Evolutionary conservation across 2,888 invertebrate genomes (phyloP).

Genomic region (Vesta saturnalis): DNA sequence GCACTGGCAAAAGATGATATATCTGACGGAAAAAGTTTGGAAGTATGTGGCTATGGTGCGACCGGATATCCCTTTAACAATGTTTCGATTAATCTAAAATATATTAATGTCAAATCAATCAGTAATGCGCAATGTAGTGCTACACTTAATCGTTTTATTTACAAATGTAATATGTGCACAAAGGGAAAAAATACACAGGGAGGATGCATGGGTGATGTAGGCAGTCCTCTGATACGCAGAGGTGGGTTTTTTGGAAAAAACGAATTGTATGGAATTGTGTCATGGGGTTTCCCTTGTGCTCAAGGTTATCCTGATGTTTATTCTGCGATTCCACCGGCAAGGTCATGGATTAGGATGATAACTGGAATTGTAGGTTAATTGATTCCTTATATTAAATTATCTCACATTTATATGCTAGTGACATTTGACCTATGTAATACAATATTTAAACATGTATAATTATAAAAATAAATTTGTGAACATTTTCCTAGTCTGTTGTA

Average conservation of each 20-base stretch:
- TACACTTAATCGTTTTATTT: not conserved
- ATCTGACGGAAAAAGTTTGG: not conserved
- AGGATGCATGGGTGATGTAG: not conserved
- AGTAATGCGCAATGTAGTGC: not conserved
- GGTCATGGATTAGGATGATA: not conserved
- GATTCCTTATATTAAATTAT: not conserved
- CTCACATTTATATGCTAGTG: no score
- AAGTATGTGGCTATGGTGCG: not conserved
- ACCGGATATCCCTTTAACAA: not conserved
- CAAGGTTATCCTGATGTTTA: not conserved
- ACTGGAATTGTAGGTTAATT: no score
- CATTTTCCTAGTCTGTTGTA: no score
- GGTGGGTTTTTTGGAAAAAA: not conserved
- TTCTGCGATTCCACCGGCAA: not conserved
- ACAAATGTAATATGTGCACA: not conserved
- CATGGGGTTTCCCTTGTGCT: not conserved
- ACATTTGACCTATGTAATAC: no score
- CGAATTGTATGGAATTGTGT: not conserved
- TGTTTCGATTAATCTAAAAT: not conserved
- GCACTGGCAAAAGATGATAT: not conserved
- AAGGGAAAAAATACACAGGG: not conserved
- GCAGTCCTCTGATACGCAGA: not conserved
- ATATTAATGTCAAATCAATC: not conserved
- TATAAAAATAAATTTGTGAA: no score
- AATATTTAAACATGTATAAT: no score